A percentile compares a stretch with the other conserved stretches of the same genome.
Conservation (phyloP, 1,140 invertebrate genomes). For the Drosophila carrolli region DNA sequence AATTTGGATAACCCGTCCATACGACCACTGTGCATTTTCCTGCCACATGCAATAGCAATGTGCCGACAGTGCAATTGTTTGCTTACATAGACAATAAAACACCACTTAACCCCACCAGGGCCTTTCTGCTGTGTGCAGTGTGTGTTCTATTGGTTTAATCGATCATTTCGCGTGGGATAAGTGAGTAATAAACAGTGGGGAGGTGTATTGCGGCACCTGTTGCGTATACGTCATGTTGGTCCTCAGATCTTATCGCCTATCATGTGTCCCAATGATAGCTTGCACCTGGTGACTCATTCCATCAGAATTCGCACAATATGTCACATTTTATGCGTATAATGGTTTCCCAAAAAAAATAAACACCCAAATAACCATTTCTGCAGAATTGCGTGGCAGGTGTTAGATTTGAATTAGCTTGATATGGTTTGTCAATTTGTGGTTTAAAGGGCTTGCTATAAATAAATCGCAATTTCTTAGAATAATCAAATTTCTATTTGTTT, state of each 20-base stretch:
- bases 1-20: too few relatives aligned
- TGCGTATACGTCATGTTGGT: conserved; percentile 40
- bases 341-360: background rate
- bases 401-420: background rate
- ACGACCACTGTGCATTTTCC: conserved; percentile 7
- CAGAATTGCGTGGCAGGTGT: conserved; percentile 9
- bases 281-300: conserved; percentile 6
- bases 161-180: conserved; percentile 24
- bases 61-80: conserved; percentile 22
- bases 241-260: conserved; percentile 24
- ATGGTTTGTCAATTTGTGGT: background rate
- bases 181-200: conserved; percentile 11
- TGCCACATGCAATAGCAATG: conserved; percentile 13
- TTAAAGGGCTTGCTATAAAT: conserved; percentile 27
- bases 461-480: conserved; percentile 18
- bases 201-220: conserved; percentile 19
- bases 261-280: conserved; percentile 11
- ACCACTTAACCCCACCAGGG: conserved; percentile 12
- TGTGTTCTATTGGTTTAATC: conserved; percentile 15
- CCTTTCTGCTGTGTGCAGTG: background rate
- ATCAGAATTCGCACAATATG: conserved; percentile 17
- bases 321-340: background rate
- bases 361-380: background rate
- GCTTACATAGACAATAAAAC: conserved; percentile 17
- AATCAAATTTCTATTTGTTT: conserved; percentile 10